Evolutionary conservation across 2,797 vertebrate genomes (phyloP).

Genomic region (Syndactyla subalaris): DNA sequence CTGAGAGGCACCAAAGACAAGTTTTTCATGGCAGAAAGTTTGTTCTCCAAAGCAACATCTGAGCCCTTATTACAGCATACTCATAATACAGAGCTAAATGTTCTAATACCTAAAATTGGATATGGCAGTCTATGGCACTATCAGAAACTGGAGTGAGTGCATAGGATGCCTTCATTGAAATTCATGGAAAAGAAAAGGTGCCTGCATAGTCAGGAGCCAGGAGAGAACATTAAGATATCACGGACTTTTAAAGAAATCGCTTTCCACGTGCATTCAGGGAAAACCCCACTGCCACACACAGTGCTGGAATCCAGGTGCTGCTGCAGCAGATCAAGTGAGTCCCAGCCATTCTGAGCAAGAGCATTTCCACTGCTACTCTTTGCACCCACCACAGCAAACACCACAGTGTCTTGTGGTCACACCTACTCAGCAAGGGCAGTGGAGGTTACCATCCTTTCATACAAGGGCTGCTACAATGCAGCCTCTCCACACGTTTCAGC

Average conservation of each 20-base stretch:
- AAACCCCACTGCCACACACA: not conserved
- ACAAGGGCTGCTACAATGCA: not conserved
- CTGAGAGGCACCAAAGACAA: not conserved
- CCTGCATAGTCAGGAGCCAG: too few species aligned
- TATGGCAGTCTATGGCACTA: not conserved
- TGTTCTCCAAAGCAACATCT: not conserved
- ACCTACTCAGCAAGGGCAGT: not conserved
- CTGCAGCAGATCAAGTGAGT: not conserved
- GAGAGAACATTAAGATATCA: not conserved
- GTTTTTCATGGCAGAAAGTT: not conserved
- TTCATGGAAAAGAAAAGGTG: not conserved
- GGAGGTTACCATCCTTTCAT: not conserved
- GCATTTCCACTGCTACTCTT: not conserved
- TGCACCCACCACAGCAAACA: not conserved
- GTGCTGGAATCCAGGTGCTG: not conserved
- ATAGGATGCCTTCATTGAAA: not conserved
- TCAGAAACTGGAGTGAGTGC: not conserved
- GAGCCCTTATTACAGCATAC: not conserved
- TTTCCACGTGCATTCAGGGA: not conserved
- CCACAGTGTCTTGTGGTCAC: not conserved
- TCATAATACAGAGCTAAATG: not conserved
- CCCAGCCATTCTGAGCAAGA: not conserved
- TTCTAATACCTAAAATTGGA: not conserved
- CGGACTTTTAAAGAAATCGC: not conserved
- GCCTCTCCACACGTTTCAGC: not conserved